These are phyloP conservation scores for Muraenolepis orangiensis DNA, from an alignment of 2,797 vertebrate species.

Conservation along the genomic window DNA sequence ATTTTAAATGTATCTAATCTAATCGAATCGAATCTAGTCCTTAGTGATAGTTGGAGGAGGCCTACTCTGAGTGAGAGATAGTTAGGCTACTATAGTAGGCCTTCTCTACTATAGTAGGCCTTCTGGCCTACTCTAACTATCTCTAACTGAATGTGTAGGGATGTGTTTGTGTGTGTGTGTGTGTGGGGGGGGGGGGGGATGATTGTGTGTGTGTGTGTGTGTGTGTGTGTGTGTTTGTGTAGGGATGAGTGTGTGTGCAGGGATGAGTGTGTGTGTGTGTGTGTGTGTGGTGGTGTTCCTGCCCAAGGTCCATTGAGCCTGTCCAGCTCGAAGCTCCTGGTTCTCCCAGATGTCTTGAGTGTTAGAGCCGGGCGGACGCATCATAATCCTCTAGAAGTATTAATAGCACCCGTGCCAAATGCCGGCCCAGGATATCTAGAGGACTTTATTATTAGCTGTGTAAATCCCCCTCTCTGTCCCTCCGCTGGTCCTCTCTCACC, in stretches of 20 bases:
- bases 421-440: slow-evolving; percentile 51
- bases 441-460: slow-evolving; percentile 53
- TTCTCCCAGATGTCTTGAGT: slow-evolving; percentile 12
- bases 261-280: not conserved
- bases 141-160: too few species aligned
- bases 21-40: too few species aligned
- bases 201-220: not conserved
- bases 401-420: slow-evolving; percentile 55
- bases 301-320: slow-evolving; percentile 5
- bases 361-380: slow-evolving; percentile 31
- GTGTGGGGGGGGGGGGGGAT: not conserved
- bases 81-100: too few species aligned
- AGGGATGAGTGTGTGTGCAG: too few species aligned
- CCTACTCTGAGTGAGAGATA: too few species aligned
- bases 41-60: too few species aligned
- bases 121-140: too few species aligned
- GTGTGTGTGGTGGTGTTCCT: not conserved
- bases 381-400: slow-evolving; percentile 50
- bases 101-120: too few species aligned
- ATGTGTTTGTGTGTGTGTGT: not conserved
- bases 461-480: slow-evolving; percentile 46
- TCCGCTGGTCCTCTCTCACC: slow-evolving; percentile 22
- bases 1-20: too few species aligned
- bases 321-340: slow-evolving; percentile 7
- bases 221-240: not conserved